phyloP scores from a whole-genome alignment of 2,113 vertebrate genomes.

The Himantopus leucocephalus region DNA sequence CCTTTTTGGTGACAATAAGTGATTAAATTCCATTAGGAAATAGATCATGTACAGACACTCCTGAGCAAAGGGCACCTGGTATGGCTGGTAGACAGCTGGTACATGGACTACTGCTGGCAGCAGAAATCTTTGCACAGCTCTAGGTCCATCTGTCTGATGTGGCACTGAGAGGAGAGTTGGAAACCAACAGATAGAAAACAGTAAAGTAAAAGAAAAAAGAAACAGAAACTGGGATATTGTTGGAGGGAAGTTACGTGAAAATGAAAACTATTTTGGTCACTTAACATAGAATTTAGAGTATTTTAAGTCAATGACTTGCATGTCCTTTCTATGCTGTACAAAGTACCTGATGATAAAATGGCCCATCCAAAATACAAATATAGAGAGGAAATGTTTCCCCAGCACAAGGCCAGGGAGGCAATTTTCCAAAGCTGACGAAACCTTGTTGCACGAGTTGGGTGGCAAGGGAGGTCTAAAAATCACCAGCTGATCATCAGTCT shows the following conservation, averaged over 20 bases:
- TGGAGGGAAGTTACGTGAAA: background rate
- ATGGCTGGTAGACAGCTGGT: slow-evolving; percentile 13
- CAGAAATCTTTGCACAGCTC: background rate
- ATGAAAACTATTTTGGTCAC: background rate
- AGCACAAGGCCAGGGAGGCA: background rate
- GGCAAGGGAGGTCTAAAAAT: background rate
- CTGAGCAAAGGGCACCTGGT: slow-evolving; percentile 19
- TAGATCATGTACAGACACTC: background rate
- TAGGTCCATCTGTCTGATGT: slow-evolving; percentile 35
- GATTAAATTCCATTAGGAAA: background rate
- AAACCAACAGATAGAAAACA: background rate
- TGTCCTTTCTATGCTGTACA: background rate
- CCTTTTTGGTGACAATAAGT: background rate
- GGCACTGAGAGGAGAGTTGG: background rate
- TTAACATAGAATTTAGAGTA: background rate
- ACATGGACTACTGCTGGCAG: background rate
- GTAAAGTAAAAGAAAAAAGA: background rate
- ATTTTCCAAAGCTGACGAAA: slow-evolving; percentile 10
- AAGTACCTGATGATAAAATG: background rate
- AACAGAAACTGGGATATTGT: background rate
- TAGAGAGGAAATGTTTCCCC: background rate
- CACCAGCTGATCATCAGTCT: background rate
- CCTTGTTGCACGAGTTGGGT: background rate
- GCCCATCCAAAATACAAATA: background rate
- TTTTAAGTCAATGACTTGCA: background rate